phyloP scores from a whole-genome alignment of 2,797 vertebrate genomes.

The Coregonus suidteri region DNA sequence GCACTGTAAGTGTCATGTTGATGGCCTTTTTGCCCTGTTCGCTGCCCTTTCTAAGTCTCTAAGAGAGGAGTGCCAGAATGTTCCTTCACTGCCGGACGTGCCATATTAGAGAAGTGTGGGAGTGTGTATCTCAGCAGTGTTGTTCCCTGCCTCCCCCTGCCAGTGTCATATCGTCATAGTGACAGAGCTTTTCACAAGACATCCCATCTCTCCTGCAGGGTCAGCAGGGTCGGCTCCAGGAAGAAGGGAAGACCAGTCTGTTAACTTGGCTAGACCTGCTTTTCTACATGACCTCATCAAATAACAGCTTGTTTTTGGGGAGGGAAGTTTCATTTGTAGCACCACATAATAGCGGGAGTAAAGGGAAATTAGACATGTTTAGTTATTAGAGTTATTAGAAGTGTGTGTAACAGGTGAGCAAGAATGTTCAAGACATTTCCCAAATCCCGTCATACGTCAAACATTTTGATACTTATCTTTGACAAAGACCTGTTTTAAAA shows the following conservation, averaged over 20 bases:
- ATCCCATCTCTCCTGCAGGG: conserved; percentile 39
- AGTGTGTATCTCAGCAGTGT: no score
- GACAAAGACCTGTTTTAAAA: conserved; percentile 27
- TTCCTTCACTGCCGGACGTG: no score
- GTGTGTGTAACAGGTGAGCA: not conserved
- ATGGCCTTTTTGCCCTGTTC: no score
- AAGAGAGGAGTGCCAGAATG: no score
- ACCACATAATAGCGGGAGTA: not conserved
- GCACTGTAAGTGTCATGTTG: no score
- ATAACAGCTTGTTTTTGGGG: not conserved
- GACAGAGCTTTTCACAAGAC: conserved; percentile 33
- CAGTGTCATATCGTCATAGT: conserved; percentile 36
- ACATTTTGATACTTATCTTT: not conserved
- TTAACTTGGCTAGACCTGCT: not conserved
- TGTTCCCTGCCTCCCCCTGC: not conserved
- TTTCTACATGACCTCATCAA: conserved; percentile 24
- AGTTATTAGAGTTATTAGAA: not conserved
- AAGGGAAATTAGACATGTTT: not conserved
- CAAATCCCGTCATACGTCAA: not conserved
- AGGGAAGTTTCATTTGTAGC: not conserved
- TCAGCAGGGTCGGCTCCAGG: conserved; percentile 43
- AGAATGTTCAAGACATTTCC: not conserved
- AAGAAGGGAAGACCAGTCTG: conserved; percentile 18
- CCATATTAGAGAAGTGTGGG: no score
- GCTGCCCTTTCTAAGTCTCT: no score